Evolutionary conservation across 2,888 invertebrate species (phyloP).

Genomic region (Pyrrhia umbra): DNA sequence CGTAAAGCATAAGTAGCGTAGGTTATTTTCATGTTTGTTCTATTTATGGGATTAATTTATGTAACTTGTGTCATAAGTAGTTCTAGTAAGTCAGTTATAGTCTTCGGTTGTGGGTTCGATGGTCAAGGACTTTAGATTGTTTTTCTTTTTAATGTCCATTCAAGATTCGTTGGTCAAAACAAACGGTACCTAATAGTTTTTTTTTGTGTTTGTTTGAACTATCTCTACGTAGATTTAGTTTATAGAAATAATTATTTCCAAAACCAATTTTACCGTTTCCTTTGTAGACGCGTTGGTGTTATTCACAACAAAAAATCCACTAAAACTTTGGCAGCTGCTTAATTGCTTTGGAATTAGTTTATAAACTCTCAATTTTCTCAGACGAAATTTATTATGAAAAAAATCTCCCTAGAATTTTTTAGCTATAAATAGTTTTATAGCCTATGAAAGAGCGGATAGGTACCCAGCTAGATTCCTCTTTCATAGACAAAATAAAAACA

Average conservation of each 20-base stretch:
- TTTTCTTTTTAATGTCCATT: neutral
- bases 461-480: neutral
- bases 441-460: neutral
- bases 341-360: conserved; percentile 18
- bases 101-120: neutral
- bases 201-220: neutral
- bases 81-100: neutral
- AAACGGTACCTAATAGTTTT: neutral
- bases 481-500: neutral
- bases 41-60: conserved; percentile 9
- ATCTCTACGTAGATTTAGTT: too few species aligned
- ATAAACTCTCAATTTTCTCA: neutral
- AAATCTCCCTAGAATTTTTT: neutral
- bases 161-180: neutral
- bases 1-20: conserved; percentile 11
- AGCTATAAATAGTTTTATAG: conserved; percentile 2
- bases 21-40: conserved; percentile 6
- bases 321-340: conserved; percentile 4
- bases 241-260: neutral
- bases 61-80: conserved; percentile 12
- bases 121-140: neutral
- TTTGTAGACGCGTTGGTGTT: neutral
- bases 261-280: neutral
- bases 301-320: neutral
- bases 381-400: neutral